Base-by-base conservation (phyloP, 2,113 vertebrate genomes). In the Macquaria australasica region DNA sequence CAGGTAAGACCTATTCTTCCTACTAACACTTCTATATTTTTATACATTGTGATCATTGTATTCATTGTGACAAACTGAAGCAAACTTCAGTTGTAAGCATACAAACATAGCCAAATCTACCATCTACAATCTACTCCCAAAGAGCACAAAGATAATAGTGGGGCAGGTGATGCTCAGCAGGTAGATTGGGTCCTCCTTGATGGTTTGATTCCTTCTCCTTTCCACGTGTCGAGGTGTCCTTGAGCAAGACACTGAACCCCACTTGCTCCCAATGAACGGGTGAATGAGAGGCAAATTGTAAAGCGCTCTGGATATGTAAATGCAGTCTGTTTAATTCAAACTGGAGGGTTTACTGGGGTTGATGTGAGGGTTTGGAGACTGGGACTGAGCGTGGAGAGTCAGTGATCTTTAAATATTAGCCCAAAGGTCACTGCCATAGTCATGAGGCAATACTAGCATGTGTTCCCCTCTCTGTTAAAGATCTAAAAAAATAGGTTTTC, bases 1-100 rank as follows among this genome's bases (percentile, higher is more conserved):
- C 95, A 96, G 95, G 95, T 96, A 69, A 84, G 88, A 25, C 15
- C 18, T 21, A 1, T 7, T 28, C 58, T 20, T 34, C 39, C 18
- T 31, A 21, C 37, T 63, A 34, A 21, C 18, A 20, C 53, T 7
- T 77, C 10, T 21, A 6, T 41, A 6, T 60, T 56, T 66, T 25
- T 9, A 73, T 21, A 34, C 8, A 21, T 12, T 18, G 45, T 72
- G 16, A 23, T 25, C 62, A 34, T 34, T 8, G 25, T 5, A 28
- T 59, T 63, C 15, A 80, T 51, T 74, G 37, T 25, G 34, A 5
- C 31, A 60, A n/a, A 18, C 3, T 34, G 4, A 41, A 43, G 21
- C 20, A 66, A 66, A n/a, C 37, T 12, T 60, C 28, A 60, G 14
- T 60, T 31, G 6, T 18, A 34, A 15, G 28, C 28, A 51, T 51